These are phyloP conservation scores for Ophion ellenae DNA, from an alignment of 2,888 invertebrate genomes.

Conservation along the genomic window DNA sequence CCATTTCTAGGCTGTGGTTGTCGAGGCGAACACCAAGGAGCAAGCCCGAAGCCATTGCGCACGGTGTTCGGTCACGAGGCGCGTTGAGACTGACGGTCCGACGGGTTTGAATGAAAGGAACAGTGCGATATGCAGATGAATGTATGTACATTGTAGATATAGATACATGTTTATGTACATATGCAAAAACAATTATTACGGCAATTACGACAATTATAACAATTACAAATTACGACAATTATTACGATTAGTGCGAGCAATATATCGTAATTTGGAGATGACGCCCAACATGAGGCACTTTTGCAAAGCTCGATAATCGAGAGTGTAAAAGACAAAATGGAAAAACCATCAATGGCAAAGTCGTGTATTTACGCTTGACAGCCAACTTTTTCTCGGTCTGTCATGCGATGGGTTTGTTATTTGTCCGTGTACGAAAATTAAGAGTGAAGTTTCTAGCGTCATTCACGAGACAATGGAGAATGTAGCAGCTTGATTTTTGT, in stretches of 20 bases:
- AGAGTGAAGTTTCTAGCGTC: background rate
- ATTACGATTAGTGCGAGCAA: too few species aligned
- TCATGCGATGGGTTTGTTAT: background rate
- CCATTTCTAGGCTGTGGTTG: slow-evolving; percentile 84
- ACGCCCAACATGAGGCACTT: background rate
- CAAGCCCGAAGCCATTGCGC: background rate
- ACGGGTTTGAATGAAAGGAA: too few species aligned
- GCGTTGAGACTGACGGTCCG: background rate
- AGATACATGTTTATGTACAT: too few species aligned
- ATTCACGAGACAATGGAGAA: background rate
- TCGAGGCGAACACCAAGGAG: slow-evolving; percentile 85
- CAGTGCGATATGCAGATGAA: too few species aligned
- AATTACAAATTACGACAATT: too few species aligned
- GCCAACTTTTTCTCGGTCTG: background rate
- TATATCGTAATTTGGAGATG: background rate
- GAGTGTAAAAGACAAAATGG: background rate
- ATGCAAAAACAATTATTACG: too few species aligned
- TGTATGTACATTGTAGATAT: too few species aligned
- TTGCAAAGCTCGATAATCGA: background rate
- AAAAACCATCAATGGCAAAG: background rate
- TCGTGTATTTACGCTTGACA: background rate
- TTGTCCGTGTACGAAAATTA: background rate
- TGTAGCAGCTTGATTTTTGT: background rate
- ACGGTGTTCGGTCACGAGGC: background rate
- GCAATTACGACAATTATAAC: too few species aligned